A percentile compares a stretch with the other conserved stretches of the same genome.
These are phyloP conservation scores for Crotalus adamanteus DNA, from an alignment of 2,797 vertebrate genomes.

Conservation along the genomic window DNA sequence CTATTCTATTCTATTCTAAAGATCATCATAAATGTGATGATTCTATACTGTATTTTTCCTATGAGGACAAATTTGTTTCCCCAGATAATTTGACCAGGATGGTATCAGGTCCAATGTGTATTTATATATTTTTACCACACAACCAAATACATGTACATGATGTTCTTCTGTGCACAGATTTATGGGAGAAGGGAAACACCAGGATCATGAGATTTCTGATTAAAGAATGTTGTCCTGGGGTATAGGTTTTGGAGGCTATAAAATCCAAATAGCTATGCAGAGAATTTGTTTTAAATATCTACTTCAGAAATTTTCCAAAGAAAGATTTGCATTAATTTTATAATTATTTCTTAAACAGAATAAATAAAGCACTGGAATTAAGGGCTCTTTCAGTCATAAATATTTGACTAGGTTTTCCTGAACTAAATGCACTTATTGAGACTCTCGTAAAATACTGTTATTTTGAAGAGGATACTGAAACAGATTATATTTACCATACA, in stretches of 20 bases:
- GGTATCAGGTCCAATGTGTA: not conserved
- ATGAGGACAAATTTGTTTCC: not conserved
- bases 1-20: not conserved
- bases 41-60: not conserved
- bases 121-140: not conserved
- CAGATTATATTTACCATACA: not conserved
- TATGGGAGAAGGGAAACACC: not conserved
- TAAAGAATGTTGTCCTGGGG: not conserved
- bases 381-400: not conserved
- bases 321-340: not conserved
- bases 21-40: not conserved
- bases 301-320: not conserved
- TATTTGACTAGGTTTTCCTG: not conserved
- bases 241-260: not conserved
- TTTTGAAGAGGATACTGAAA: not conserved
- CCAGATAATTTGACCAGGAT: not conserved
- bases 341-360: constrained; percentile 5
- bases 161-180: not conserved
- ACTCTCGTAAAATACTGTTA: not conserved
- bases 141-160: not conserved
- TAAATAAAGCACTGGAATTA: not conserved
- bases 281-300: not conserved
- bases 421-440: not conserved
- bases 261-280: not conserved
- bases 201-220: not conserved